Evolutionary conservation across 92 coral and sea anemone genomes (phyloP), one percentile per base, ranked within the genome.

Genomic region (Montipora capitata): DNA sequence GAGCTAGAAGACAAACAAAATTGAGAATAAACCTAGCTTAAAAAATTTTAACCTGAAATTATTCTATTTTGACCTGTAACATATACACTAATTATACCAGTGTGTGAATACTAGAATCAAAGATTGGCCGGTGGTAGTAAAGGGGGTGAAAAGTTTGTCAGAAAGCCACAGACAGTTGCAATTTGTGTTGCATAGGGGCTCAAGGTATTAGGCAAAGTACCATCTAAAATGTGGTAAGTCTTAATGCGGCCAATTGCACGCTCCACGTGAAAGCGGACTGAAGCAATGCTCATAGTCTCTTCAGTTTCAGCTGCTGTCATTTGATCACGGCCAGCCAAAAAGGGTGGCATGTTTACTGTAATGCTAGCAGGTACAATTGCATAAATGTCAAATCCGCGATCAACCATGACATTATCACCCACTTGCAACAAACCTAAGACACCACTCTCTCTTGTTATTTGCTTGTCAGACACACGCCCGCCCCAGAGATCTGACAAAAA

Each of bases 391-490:
- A 91, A 94, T 5, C 97, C 93, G 12, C 95, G 78, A 14, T 91
- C 93, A 17, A 88, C 94, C 94, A 92, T 87, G 15, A 92, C 87
- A 87, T 92, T 91, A 49, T 92, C 94, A 61, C 92, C 94, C 13
- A 62, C 77, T 40, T 92, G 54, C 20, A 92, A 64, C 68, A 74
- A 83, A 43, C 82, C 74, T 0, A 92, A 11, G 10, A 88, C 78
- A 3, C 92, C 95, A 69, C 86, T 86, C 63, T 91, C 87, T 61
- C 62, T 78, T 41, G 91, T 91, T 2, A 91, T 86, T 79, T 59
- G 74, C 40, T 91, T 91, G 58, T 91, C 94, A 10, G 94, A 91
- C 3, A 81, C 91, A 15, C 91, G 49, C 54, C 88, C 94, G 5
- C 94, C 85, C 94, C 94, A 91, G 54, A 91, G 81, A 11, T 74